These are phyloP conservation scores for Maconellicoccus hirsutus DNA, from an alignment of 1,140 invertebrate genomes.

Conservation along the genomic window DNA sequence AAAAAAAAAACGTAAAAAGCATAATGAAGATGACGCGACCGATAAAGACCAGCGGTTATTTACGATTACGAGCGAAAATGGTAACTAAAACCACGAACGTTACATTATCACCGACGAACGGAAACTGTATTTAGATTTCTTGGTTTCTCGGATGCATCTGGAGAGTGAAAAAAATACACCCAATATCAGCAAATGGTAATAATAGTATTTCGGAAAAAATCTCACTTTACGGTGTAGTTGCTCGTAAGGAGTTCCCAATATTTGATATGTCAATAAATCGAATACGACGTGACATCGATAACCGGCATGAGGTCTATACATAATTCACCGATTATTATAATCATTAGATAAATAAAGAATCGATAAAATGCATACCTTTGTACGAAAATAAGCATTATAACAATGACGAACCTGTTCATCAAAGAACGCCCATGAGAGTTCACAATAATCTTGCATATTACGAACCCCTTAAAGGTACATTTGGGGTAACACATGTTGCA, in stretches of 20 bases:
- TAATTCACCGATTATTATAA: no score
- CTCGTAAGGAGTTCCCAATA: neutral
- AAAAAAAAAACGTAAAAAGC: no score
- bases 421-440: no score
- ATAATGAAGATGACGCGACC: no score
- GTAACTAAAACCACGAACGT: neutral
- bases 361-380: no score
- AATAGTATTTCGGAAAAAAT: conserved; percentile 9
- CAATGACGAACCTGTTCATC: no score
- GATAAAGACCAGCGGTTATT: neutral
- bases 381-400: no score
- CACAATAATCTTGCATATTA: neutral
- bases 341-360: no score
- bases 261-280: no score
- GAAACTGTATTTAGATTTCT: neutral
- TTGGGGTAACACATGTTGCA: neutral
- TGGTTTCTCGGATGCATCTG: no score
- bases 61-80: neutral
- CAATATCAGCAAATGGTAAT: neutral
- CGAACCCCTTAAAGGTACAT: neutral
- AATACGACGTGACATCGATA: no score
- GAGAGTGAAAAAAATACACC: neutral
- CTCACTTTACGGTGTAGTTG: neutral
- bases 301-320: no score
- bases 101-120: neutral